These are phyloP conservation scores for Cyprinodon brontotheroides DNA, from an alignment of 2,113 vertebrate genomes.

Conservation along the genomic window DNA sequence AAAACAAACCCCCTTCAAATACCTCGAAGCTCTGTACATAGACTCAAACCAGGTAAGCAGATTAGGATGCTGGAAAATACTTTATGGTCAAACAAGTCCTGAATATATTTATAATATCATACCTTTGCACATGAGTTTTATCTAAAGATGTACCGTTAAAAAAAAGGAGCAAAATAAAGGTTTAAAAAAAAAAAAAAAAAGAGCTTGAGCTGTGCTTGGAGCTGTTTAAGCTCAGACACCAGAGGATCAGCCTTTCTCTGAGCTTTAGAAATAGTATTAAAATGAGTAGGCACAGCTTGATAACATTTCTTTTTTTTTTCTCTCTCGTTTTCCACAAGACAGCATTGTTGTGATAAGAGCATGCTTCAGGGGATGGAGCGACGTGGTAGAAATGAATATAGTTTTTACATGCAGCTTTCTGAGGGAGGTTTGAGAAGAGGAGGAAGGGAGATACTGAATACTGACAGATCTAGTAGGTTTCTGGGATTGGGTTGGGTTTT, in stretches of 20 bases:
- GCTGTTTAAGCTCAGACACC: slow-evolving; percentile 47
- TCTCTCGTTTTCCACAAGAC: slow-evolving; percentile 46
- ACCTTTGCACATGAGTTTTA: slow-evolving; percentile 40
- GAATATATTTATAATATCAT: slow-evolving; percentile 47
- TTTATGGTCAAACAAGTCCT: slow-evolving; percentile 45
- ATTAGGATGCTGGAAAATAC: slow-evolving; percentile 35
- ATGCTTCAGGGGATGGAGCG: slow-evolving; percentile 69
- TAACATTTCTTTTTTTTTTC: slow-evolving; percentile 33
- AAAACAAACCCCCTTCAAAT: slow-evolving; percentile 48
- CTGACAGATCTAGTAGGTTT: slow-evolving; percentile 45
- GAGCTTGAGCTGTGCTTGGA: slow-evolving; percentile 59
- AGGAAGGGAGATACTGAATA: slow-evolving; percentile 42
- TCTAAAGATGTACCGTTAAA: slow-evolving; percentile 50
- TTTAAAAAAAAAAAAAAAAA: slow-evolving; percentile 9
- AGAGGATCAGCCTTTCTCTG: slow-evolving; percentile 39
- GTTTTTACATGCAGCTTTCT: slow-evolving; percentile 77
- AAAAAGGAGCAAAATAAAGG: slow-evolving; percentile 12
- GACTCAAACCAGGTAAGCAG: slow-evolving; percentile 16
- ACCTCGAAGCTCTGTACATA: slow-evolving; percentile 66
- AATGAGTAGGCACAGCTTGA: slow-evolving; percentile 69
- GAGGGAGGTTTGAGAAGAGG: slow-evolving; percentile 29
- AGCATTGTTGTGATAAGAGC: slow-evolving; percentile 64
- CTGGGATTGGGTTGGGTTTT: slow-evolving; percentile 40
- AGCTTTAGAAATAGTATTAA: slow-evolving; percentile 60
- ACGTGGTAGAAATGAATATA: slow-evolving; percentile 48